Evolutionary conservation across 1,140 invertebrate genomes (phyloP), one percentile per base, ranked within the genome.

Genomic region (Yoshiicerus persimilis): DNA sequence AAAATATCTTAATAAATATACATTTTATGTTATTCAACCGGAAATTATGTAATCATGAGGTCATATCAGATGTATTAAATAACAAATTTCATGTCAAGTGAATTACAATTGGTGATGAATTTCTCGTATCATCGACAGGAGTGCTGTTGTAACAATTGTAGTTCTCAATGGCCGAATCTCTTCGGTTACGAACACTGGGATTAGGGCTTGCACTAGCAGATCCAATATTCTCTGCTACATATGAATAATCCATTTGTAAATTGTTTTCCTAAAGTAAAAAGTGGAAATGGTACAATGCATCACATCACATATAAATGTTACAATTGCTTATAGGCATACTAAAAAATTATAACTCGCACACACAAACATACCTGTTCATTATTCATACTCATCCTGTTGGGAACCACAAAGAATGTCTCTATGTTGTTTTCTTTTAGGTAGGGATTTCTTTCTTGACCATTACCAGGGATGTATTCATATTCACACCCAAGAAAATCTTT

Each of bases 381-480:
- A 56, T n/a, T 56, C 4, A 56, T n/a, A 56, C n/a, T n/a, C n/a
- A 56, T 56, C 16, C 47, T 56, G 8, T 56, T 56, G 20, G 93
- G 95, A 87, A 94, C 94, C 41, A 96, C 95, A 1, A 97, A 93
- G 91, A 95, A 97, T n/a, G 96, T 96, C 90, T 95, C 94, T 47
- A 97, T 94, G 80, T 94, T 94, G 89, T 96, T 94, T 92, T 96
- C 95, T 36, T 93, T 93, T 34, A 97, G 93, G 62, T 95, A 94
- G 4, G 94, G 93, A 91, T 96, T 95, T 75, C 94, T 94, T 87
- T 94, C 92, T 36, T 94, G 94, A 90, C 94, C 95, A 88, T 94
- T 93, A 34, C 94, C 94, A 20, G 94, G 94, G 13, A 92, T 91
- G 87, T 95, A 95, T 90, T 95, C 92, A 92, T 97, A 96, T 66